Percentiles rank a stretch among this genome's conserved stretches.
Conservation (phyloP, 2,113 vertebrate genomes). For the Anoplopoma fimbria region DNA sequence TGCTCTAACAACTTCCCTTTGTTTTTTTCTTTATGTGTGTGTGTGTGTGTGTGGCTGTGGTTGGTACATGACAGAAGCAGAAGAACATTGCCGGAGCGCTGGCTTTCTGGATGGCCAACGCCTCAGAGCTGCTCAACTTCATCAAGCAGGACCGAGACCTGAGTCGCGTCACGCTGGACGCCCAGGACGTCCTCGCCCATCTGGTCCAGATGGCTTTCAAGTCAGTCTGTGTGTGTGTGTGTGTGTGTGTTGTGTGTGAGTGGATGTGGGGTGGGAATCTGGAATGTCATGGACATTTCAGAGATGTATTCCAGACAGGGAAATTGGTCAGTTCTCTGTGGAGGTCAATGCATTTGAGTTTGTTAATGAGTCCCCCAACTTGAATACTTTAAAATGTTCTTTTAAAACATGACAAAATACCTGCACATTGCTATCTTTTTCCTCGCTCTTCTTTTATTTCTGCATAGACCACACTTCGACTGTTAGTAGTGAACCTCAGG, state of each 20-base stretch:
- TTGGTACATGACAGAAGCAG: conserved; percentile 89
- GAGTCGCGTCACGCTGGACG: conserved; percentile 93
- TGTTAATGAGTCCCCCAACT: not conserved
- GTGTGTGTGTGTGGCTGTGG: conserved; percentile 66
- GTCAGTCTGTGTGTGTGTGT: conserved; percentile 76
- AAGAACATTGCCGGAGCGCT: conserved; percentile 98
- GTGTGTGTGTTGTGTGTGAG: not conserved
- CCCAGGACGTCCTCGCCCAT: conserved; percentile 96
- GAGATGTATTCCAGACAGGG: not conserved
- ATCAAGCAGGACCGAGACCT: conserved; percentile 97
- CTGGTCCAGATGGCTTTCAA: conserved; percentile 99
- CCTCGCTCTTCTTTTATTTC: not conserved
- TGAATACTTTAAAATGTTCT: not conserved
- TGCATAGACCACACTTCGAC: not conserved
- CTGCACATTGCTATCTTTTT: not conserved
- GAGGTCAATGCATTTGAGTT: not conserved
- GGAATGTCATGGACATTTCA: not conserved
- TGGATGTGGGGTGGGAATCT: not conserved
- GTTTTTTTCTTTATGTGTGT: conserved; percentile 61
- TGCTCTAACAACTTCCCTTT: conserved; percentile 45
- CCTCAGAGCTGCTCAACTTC: conserved; percentile 98
- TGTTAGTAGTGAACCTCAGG: not conserved
- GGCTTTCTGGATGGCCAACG: conserved; percentile 99
- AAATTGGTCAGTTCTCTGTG: not conserved
- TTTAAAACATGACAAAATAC: not conserved